Evolutionary conservation across 2,888 invertebrate species (phyloP).

Genomic region (Tiliacea aurago): DNA sequence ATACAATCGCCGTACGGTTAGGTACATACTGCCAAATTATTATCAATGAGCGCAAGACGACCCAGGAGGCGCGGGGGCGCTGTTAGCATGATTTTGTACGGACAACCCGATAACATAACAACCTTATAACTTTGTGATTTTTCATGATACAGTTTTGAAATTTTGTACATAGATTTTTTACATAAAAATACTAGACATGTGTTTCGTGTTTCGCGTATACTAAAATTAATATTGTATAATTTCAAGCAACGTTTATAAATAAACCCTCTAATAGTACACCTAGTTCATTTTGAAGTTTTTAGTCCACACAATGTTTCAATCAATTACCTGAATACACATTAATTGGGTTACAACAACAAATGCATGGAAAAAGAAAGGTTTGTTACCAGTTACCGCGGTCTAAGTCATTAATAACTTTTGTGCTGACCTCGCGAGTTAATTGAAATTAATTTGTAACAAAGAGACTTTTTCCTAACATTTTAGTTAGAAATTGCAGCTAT

Average conservation of each 20-base stretch:
- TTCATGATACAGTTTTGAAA: too few species aligned
- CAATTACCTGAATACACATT: background rate
- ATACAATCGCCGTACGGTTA: too few species aligned
- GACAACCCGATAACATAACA: too few species aligned
- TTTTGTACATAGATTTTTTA: too few species aligned
- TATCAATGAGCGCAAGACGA: too few species aligned
- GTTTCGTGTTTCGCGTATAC: too few species aligned
- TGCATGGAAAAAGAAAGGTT: background rate
- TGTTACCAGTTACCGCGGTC: background rate
- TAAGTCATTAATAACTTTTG: constrained; percentile 8
- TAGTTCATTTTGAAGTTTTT: background rate
- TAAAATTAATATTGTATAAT: too few species aligned
- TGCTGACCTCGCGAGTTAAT: background rate
- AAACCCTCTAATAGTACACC: background rate
- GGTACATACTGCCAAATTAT: too few species aligned
- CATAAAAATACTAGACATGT: too few species aligned
- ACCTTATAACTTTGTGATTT: too few species aligned
- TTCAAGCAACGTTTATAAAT: background rate
- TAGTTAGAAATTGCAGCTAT: background rate
- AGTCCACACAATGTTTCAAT: background rate
- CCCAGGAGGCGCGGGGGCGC: too few species aligned
- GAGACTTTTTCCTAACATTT: background rate
- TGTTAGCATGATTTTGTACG: too few species aligned
- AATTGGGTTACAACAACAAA: background rate
- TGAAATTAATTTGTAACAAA: constrained; percentile 10